Percentiles rank a stretch among this genome's conserved stretches.
phyloP scores from a whole-genome alignment of 1,140 invertebrate genomes.

The Drosophila oshimai region DNA sequence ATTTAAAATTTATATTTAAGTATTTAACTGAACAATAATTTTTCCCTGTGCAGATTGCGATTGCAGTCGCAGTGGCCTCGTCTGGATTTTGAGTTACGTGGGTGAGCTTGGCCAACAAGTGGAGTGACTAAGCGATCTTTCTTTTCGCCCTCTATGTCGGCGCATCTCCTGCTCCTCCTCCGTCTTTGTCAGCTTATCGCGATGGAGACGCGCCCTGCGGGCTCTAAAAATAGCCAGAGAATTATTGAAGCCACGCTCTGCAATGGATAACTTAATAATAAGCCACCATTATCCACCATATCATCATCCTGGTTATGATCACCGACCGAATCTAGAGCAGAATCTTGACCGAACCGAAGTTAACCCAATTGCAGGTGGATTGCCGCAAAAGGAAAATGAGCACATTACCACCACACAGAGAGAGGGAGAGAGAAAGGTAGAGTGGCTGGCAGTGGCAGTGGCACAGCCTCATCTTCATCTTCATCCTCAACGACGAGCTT shows the following conservation, averaged over 20 bases:
- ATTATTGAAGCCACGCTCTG: background rate
- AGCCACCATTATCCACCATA: constrained; percentile 16
- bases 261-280: constrained; percentile 48
- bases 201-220: constrained; percentile 67
- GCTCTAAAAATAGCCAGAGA: constrained; percentile 63
- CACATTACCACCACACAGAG: constrained; percentile 57
- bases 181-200: constrained; percentile 50
- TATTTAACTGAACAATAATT: background rate
- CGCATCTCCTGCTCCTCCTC: constrained; percentile 2
- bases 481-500: constrained; percentile 42
- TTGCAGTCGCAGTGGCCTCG: constrained; percentile 43
- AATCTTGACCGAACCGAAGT: constrained; percentile 59
- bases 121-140: constrained; percentile 74
- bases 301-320: constrained; percentile 38
- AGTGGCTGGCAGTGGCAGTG: constrained; percentile 25
- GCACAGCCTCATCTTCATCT: constrained; percentile 23
- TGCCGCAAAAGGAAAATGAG: constrained; percentile 76
- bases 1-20: too few relatives aligned
- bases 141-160: background rate
- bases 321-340: constrained; percentile 57
- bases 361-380: constrained; percentile 66
- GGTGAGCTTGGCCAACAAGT: constrained; percentile 77
- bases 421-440: constrained; percentile 11
- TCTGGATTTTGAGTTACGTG: constrained; percentile 68
- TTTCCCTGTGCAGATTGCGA: constrained; percentile 28